phyloP scores from a whole-genome alignment of 2,797 vertebrate genomes.

The Bradypus variegatus region DNA sequence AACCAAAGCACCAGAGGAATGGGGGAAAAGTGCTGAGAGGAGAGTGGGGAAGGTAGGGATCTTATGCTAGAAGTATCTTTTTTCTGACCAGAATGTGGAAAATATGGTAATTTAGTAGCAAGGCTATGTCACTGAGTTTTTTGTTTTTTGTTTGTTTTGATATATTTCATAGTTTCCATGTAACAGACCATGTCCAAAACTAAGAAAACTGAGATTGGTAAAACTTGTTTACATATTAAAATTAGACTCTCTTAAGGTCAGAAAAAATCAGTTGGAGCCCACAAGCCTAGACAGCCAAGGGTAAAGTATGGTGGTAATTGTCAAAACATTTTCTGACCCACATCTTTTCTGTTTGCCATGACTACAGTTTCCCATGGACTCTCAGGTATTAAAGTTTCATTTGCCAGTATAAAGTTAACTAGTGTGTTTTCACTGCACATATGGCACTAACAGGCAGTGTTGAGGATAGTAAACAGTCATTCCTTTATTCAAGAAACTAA shows the following conservation, averaged over 20 bases:
- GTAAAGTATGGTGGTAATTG: background rate
- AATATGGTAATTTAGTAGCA: background rate
- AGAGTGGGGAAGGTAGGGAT: background rate
- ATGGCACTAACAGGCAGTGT: background rate
- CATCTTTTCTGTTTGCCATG: background rate
- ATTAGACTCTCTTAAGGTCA: no score
- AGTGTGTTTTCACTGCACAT: background rate
- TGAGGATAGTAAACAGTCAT: background rate
- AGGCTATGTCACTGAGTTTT: background rate
- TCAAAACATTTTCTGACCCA: background rate
- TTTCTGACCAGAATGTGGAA: background rate
- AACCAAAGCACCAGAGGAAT: background rate
- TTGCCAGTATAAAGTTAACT: background rate
- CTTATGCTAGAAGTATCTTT: background rate
- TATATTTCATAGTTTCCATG: background rate
- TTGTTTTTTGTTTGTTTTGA: background rate
- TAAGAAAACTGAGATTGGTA: background rate
- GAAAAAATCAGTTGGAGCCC: background rate
- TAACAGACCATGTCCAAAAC: background rate
- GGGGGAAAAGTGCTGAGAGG: background rate
- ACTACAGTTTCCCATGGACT: background rate
- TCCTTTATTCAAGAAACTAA: background rate
- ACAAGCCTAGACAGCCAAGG: background rate
- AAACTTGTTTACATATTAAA: background rate
- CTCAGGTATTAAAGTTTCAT: conserved; percentile 8